Base-by-base conservation (phyloP, 2,797 vertebrate genomes). In the Galaxias olidus region DNA sequence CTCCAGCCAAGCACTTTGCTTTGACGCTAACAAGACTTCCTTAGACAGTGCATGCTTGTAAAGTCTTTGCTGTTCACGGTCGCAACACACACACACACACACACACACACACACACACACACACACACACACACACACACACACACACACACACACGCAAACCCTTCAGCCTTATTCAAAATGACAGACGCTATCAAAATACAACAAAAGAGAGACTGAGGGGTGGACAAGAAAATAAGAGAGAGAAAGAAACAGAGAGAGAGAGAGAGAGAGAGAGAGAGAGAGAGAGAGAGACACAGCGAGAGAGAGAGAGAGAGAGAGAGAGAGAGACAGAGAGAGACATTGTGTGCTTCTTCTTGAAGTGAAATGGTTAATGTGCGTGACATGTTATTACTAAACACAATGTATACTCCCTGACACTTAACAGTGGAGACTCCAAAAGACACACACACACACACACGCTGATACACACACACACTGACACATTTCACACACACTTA, bases 401-500 rank as follows among this genome's bases (percentile, higher is more conserved):
- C n/a, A n/a, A n/a, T n/a, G n/a, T n/a, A n/a, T n/a, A n/a, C n/a
- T n/a, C n/a, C n/a, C n/a, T n/a, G n/a, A n/a, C n/a, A n/a, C n/a
- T n/a, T n/a, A n/a, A n/a, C n/a, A n/a, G n/a, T n/a, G n/a, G n/a
- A n/a, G n/a, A n/a, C n/a, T n/a, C n/a, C n/a, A n/a, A n/a, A n/a
- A n/a, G n/a, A n/a, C n/a, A n/a, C n/a, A n/a, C 20, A 30, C 14
- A 10, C 11, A 8, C 6, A 11, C 15, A 54, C 18, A 55, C 1
- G 44, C 42, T 42, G n/a, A 18, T 41, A 56, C 10, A n/a, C 30
- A 56, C 42, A 18, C 58, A 46, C 57, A 45, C 57, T 45, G 41
- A 45, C n/a, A n/a, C 45, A 40, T n/a, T n/a, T n/a, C n/a, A n/a
- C n/a, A 4, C 18, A 55, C 1, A 18, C 42, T 42, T n/a, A 18